phyloP scores from a whole-genome alignment of 2,113 vertebrate genomes.

The Circaetus cinerascens region DNA sequence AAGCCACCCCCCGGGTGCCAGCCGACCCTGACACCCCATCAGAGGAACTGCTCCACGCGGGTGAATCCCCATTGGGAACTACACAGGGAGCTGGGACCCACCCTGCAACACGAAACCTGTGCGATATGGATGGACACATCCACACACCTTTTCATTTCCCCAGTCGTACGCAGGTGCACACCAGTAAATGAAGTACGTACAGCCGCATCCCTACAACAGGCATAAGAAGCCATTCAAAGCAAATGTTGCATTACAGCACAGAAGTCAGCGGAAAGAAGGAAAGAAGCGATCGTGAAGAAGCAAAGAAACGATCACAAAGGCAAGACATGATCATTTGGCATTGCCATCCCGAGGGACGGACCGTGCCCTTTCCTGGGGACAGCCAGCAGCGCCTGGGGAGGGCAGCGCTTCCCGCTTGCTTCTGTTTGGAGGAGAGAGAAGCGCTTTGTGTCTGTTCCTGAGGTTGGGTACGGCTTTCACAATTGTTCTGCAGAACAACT shows the following conservation, averaged over 20 bases:
- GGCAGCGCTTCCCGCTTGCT: background rate
- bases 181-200: fast-evolving
- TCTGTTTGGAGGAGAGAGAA: background rate
- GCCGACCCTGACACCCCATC: background rate
- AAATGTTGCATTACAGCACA: fast-evolving
- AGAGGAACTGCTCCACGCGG: background rate
- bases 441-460: background rate
- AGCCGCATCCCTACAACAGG: fast-evolving
- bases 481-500: background rate
- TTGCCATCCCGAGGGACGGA: fast-evolving
- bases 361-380: background rate
- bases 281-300: fast-evolving
- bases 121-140: fast-evolving
- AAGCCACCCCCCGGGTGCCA: background rate
- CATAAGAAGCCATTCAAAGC: background rate
- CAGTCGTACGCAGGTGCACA: fast-evolving
- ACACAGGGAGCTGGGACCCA: background rate
- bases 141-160: fast-evolving
- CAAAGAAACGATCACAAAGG: fast-evolving
- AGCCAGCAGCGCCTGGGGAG: background rate
- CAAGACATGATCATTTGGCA: fast-evolving
- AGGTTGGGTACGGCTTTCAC: background rate
- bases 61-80: background rate
- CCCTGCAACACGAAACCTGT: background rate
- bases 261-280: background rate